Evolutionary conservation across 2,888 invertebrate genomes (phyloP).

Genomic region (Lapara coniferarum): DNA sequence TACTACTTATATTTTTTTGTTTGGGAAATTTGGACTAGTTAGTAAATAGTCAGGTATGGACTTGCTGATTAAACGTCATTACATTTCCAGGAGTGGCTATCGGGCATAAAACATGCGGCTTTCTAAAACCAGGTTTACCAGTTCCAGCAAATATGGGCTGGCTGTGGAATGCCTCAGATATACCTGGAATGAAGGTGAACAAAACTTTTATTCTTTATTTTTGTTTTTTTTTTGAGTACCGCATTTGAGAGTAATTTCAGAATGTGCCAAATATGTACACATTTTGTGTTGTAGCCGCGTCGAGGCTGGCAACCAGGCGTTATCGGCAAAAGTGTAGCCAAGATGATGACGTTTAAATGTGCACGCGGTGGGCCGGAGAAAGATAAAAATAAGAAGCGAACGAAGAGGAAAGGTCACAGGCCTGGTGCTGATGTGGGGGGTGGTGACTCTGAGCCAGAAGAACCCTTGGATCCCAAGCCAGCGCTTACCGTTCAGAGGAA

Average conservation of each 20-base stretch:
- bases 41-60: no score
- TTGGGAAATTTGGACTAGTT: no score
- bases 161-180: constrained; percentile 83
- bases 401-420: constrained; percentile 59
- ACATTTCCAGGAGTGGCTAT: constrained; percentile 64
- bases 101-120: constrained; percentile 82
- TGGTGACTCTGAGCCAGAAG: constrained; percentile 74
- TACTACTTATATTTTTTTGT: background rate
- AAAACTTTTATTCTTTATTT: background rate
- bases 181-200: constrained; percentile 69
- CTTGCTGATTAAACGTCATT: background rate
- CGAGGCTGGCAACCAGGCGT: constrained; percentile 84
- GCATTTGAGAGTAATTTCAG: no score
- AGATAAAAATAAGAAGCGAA: constrained; percentile 68
- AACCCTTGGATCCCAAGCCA: constrained; percentile 83
- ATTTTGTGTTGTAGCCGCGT: constrained; percentile 55
- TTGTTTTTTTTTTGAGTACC: no score
- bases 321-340: constrained; percentile 78
- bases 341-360: constrained; percentile 73
- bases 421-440: constrained; percentile 57
- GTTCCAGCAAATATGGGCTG: constrained; percentile 88
- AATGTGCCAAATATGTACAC: no score
- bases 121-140: constrained; percentile 68
- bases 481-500: constrained; percentile 86
- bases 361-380: constrained; percentile 64